Conservation (phyloP, 2,888 invertebrate genomes). For the Keiferia lycopersicella region DNA sequence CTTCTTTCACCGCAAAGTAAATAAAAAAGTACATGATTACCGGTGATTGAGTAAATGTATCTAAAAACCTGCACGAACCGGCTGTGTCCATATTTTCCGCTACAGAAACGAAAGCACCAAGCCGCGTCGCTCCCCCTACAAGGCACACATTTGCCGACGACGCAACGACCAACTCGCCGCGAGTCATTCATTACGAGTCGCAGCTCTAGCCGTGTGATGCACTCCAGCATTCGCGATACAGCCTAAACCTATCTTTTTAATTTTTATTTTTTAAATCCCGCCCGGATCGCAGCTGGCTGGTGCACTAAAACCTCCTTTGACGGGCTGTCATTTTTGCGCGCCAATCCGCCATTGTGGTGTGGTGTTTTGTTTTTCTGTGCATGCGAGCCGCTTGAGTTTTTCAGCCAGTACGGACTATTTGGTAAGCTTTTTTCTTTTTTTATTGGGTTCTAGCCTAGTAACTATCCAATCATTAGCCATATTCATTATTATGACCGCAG, state of each 20-base stretch:
- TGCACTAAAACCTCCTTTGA: constrained; percentile 35
- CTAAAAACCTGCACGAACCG: not conserved
- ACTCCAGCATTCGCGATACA: constrained; percentile 70
- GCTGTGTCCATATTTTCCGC: constrained; percentile 12
- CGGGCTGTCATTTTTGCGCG: constrained; percentile 55
- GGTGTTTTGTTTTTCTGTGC: constrained; percentile 40
- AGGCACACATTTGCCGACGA: constrained; percentile 75
- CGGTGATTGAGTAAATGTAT: no score
- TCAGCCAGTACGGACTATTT: constrained; percentile 36
- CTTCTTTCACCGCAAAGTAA: no score
- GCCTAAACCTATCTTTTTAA: constrained; percentile 41
- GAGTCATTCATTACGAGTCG: constrained; percentile 72
- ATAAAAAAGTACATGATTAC: no score
- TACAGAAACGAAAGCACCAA: constrained; percentile 55
- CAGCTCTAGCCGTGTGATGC: constrained; percentile 55
- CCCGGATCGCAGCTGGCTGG: constrained; percentile 19
- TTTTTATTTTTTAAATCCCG: constrained; percentile 34
- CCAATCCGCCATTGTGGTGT: constrained; percentile 49
- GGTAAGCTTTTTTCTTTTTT: constrained; percentile 39
- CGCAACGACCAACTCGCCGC: constrained; percentile 72
- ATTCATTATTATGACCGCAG: no score
- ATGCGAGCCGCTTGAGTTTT: constrained; percentile 40
- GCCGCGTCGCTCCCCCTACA: constrained; percentile 54
- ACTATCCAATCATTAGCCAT: not conserved
- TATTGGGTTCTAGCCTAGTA: constrained; percentile 4